phyloP scores from a whole-genome alignment of 2,113 vertebrate genomes.

The Heterotilapia buettikoferi region DNA sequence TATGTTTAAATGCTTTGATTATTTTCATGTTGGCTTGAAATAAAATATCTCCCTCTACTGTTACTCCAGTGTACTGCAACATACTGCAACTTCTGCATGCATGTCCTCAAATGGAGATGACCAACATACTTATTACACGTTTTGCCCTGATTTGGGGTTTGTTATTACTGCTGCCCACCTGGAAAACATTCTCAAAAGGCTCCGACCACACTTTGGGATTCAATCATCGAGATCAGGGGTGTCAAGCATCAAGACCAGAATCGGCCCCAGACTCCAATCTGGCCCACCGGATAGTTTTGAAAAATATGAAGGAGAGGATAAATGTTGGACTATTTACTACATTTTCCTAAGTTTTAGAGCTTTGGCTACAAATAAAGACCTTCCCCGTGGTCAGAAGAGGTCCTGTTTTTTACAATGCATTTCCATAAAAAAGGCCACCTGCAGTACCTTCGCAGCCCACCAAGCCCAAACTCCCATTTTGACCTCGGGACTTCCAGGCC shows the following conservation, averaged over 20 bases:
- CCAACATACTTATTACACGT: background rate
- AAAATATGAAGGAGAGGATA: background rate
- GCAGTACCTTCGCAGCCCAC: background rate
- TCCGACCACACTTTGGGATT: background rate
- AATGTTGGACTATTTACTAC: background rate
- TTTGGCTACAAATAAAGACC: background rate
- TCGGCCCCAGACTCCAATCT: background rate
- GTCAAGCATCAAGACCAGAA: no score
- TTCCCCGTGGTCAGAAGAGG: background rate
- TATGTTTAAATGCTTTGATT: background rate
- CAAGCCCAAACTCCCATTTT: background rate
- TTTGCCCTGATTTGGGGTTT: background rate
- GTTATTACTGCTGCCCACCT: background rate
- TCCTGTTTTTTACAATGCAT: background rate
- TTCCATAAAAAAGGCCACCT: no score
- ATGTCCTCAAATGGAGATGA: background rate
- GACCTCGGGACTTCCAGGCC: no score
- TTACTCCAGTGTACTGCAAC: background rate
- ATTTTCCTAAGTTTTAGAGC: background rate
- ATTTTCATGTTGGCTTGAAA: background rate
- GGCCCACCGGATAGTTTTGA: background rate
- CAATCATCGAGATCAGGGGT: background rate
- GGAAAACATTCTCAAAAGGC: background rate
- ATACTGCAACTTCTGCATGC: background rate
- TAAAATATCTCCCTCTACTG: background rate